phyloP scores from a whole-genome alignment of 2,113 vertebrate species.

The Calyptommatus sinebrachiatus region DNA sequence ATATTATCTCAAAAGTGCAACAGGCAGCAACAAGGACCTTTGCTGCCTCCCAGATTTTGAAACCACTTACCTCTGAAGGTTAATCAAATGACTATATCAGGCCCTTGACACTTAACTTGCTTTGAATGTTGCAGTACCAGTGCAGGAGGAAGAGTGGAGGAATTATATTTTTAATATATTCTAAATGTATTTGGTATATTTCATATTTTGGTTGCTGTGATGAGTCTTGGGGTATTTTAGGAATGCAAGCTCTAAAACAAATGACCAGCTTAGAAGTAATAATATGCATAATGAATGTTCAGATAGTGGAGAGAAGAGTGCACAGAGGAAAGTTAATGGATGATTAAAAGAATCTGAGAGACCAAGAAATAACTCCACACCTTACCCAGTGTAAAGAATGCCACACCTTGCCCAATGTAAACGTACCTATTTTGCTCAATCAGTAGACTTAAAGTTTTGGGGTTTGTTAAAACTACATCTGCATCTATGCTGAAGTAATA shows the following conservation, averaged over 20 bases:
- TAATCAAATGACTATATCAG: too few relatives aligned
- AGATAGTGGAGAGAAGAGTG: too few relatives aligned
- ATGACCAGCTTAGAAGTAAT: too few relatives aligned
- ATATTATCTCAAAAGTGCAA: too few relatives aligned
- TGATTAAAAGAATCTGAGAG: neutral
- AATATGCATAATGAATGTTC: too few relatives aligned
- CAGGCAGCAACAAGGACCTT: too few relatives aligned
- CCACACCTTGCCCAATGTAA: neutral
- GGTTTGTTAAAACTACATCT: slow-evolving; percentile 92
- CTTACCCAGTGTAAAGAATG: neutral
- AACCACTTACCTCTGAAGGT: too few relatives aligned
- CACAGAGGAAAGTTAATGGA: neutral
- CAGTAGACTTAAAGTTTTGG: slow-evolving; percentile 86
- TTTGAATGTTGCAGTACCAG: too few relatives aligned
- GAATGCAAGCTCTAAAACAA: too few relatives aligned
- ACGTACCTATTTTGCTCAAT: slow-evolving; percentile 96
- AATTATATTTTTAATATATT: neutral
- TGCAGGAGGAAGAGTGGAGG: neutral
- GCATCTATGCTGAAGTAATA: slow-evolving; percentile 94
- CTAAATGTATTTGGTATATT: neutral
- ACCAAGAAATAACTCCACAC: neutral
- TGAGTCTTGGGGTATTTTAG: too few relatives aligned
- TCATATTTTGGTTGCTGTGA: neutral
- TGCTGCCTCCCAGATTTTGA: too few relatives aligned
- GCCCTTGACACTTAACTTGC: too few relatives aligned